phyloP scores from a whole-genome alignment of 2,113 vertebrate species.

The Bubalus kerabau region DNA sequence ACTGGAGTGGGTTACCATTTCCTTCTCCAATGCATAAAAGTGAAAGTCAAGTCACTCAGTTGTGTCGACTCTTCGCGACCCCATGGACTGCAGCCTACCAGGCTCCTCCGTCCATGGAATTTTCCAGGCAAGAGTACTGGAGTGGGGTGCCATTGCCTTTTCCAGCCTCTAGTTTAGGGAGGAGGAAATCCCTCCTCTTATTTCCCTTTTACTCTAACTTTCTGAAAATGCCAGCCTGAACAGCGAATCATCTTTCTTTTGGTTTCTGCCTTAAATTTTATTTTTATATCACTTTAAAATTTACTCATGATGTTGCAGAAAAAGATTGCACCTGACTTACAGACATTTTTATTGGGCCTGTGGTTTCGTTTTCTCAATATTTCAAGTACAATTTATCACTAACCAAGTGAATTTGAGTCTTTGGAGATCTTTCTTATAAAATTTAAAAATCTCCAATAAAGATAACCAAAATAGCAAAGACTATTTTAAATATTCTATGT shows the following conservation, averaged over 20 bases:
- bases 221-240: background rate
- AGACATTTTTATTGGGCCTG: background rate
- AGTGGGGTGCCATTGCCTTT: too few species aligned
- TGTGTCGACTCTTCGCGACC: fast-evolving
- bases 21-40: too few species aligned
- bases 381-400: background rate
- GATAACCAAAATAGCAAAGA: background rate
- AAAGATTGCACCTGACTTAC: background rate
- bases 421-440: background rate
- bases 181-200: background rate
- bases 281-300: background rate
- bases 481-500: background rate
- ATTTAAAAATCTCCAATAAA: background rate
- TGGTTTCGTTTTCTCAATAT: background rate
- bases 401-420: background rate
- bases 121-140: too few species aligned
- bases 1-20: too few species aligned
- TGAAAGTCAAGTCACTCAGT: too few species aligned
- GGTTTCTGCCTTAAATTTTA: background rate
- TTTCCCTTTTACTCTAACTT: background rate
- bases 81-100: too few species aligned
- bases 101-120: too few species aligned
- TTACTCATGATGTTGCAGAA: background rate
- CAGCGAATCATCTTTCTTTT: background rate
- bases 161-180: background rate